Conservation (phyloP, 2,797 vertebrate genomes). For the Sebastiscus tertius region DNA sequence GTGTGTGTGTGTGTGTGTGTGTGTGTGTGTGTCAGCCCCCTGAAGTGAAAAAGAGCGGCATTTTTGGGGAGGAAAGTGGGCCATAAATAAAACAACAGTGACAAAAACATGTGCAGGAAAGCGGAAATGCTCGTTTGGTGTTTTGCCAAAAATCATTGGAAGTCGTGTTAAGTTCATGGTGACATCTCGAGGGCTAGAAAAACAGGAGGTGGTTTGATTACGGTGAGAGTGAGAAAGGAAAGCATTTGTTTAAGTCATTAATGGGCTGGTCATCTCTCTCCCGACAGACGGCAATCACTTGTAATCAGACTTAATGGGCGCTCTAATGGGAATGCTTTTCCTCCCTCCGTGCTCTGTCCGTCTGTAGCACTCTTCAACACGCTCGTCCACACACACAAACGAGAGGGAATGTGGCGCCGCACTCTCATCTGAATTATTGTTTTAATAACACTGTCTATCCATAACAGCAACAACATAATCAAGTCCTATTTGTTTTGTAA, state of each 20-base stretch:
- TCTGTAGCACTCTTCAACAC: constrained; percentile 10
- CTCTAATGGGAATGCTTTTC: constrained; percentile 44
- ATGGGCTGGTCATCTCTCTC: constrained; percentile 44
- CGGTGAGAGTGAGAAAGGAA: constrained; percentile 25
- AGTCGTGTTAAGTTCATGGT: constrained; percentile 11
- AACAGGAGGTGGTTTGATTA: constrained; percentile 19
- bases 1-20: too few species aligned
- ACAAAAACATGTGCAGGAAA: constrained; percentile 5
- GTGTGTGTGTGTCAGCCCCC: background rate
- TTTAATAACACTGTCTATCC: constrained; percentile 14
- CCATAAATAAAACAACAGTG: constrained; percentile 24
- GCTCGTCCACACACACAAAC: constrained; percentile 15
- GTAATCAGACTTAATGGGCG: constrained; percentile 61
- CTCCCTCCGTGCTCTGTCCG: constrained; percentile 27
- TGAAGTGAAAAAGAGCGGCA: background rate
- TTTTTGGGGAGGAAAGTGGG: constrained; percentile 1
- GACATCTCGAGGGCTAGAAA: background rate
- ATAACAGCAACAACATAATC: constrained; percentile 24
- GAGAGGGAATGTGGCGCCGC: background rate
- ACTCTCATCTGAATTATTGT: constrained; percentile 26
- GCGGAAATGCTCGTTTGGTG: background rate
- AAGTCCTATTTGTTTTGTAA: constrained; percentile 2
- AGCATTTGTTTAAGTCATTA: constrained; percentile 56
- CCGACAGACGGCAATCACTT: constrained; percentile 51
- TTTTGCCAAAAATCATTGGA: background rate